phyloP scores from a whole-genome alignment of 2,797 vertebrate species.

The Setipinna tenuifilis region DNA sequence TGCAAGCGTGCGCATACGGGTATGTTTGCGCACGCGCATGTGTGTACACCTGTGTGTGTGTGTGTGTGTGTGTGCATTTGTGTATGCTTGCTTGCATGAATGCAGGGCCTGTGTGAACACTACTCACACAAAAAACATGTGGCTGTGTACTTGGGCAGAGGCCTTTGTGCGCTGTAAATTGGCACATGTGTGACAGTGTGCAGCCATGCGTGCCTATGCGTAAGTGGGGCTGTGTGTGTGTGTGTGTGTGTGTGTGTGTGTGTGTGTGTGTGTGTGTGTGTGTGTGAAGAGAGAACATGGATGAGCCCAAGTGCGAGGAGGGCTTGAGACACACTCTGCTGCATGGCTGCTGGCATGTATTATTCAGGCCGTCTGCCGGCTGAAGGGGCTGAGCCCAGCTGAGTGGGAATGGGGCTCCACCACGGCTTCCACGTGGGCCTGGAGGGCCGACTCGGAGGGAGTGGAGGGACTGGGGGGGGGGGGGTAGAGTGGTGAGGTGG shows the following conservation, averaged over 20 bases:
- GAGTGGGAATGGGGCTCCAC: slow-evolving; percentile 36
- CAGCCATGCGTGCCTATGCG: neutral
- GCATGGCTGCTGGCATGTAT: slow-evolving; percentile 33
- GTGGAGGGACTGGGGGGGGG: slow-evolving; percentile 1
- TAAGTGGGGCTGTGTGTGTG: neutral
- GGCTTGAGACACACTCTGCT: slow-evolving; percentile 30
- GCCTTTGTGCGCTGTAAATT: neutral
- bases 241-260: neutral
- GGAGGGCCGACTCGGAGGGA: neutral
- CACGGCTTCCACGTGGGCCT: neutral
- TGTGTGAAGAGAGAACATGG: neutral
- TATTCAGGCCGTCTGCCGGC: slow-evolving; percentile 58
- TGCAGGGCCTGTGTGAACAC: neutral
- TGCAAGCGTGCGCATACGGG: neutral
- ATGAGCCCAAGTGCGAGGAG: slow-evolving; percentile 26
- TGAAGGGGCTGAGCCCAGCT: slow-evolving; percentile 4
- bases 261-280: slow-evolving; percentile 1
- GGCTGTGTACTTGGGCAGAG: neutral
- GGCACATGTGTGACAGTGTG: slow-evolving; percentile 11
- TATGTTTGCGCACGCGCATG: neutral
- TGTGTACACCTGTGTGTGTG: neutral
- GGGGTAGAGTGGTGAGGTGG: too few species aligned
- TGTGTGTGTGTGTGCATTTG: slow-evolving; percentile 9
- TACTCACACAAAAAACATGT: neutral
- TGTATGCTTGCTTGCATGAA: neutral